These are phyloP conservation scores for Halichoerus grypus DNA, from an alignment of 2,113 vertebrate genomes.

Conservation along the genomic window DNA sequence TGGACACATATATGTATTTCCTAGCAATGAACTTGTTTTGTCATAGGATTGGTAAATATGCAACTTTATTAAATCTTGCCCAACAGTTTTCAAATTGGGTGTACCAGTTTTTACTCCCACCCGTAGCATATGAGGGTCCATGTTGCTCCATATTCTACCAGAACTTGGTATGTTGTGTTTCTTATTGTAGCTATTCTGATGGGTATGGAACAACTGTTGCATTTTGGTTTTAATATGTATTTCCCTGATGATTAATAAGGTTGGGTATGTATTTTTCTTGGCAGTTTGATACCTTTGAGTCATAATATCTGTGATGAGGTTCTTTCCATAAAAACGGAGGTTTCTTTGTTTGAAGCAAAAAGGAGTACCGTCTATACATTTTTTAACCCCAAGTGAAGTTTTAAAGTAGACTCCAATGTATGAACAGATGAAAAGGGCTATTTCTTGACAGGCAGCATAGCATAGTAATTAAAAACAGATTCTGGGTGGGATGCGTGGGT, in stretches of 20 bases:
- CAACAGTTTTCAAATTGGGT: neutral
- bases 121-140: neutral
- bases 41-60: neutral
- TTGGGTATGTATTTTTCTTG: neutral
- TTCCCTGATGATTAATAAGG: neutral
- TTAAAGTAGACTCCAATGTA: neutral
- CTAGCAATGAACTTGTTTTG: constrained; percentile 38
- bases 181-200: neutral
- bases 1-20: neutral
- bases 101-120: neutral
- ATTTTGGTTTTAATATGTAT: constrained; percentile 23
- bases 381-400: neutral
- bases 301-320: neutral
- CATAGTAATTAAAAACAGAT: constrained; percentile 5
- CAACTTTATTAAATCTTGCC: constrained; percentile 12
- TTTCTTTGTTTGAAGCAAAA: constrained; percentile 33
- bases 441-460: constrained; percentile 1
- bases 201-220: neutral
- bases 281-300: constrained; percentile 45
- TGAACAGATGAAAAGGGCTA: constrained; percentile 29
- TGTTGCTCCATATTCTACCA: neutral
- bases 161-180: neutral
- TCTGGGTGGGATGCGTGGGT: too few relatives aligned
- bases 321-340: constrained; percentile 2
- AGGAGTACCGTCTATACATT: neutral